Conservation (phyloP, 2,113 vertebrate genomes). For the Nothocercus nigrocapillus region DNA sequence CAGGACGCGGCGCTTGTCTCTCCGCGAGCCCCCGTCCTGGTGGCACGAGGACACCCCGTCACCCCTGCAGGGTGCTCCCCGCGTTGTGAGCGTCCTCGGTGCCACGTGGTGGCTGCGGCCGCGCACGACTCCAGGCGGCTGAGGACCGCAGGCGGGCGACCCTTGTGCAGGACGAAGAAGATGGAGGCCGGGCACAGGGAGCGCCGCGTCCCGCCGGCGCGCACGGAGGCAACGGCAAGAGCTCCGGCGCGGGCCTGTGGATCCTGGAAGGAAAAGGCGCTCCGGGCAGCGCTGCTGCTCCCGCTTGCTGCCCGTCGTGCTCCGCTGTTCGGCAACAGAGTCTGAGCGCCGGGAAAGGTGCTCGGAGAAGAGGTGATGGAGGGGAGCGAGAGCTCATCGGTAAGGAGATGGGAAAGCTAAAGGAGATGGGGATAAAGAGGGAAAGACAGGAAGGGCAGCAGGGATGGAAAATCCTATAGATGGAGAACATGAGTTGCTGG, state of each 20-base stretch:
- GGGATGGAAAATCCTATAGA: not conserved
- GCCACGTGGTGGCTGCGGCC: rapidly evolving
- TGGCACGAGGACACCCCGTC: not conserved
- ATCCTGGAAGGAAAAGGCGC: not conserved
- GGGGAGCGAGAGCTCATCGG: not conserved
- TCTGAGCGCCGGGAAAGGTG: not conserved
- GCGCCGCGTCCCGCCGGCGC: not conserved
- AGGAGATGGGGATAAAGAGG: not conserved
- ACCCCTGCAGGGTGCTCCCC: not conserved
- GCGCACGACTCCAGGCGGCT: not conserved
- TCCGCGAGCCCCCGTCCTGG: not conserved
- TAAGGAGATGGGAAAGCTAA: not conserved
- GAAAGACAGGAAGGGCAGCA: not conserved
- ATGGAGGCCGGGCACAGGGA: not conserved
- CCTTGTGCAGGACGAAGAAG: constrained; percentile 10
- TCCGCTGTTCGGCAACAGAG: not conserved
- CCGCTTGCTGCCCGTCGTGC: not conserved
- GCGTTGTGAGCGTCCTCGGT: not conserved
- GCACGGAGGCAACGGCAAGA: not conserved
- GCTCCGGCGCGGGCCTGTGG: not conserved
- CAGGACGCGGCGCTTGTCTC: rapidly evolving
- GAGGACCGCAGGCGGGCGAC: not conserved
- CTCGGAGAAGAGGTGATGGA: not conserved
- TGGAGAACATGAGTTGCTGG: not conserved
- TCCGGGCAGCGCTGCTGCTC: not conserved